Conservation (phyloP, 1,140 invertebrate species). For the Drosophila nigromelanica region DNA sequence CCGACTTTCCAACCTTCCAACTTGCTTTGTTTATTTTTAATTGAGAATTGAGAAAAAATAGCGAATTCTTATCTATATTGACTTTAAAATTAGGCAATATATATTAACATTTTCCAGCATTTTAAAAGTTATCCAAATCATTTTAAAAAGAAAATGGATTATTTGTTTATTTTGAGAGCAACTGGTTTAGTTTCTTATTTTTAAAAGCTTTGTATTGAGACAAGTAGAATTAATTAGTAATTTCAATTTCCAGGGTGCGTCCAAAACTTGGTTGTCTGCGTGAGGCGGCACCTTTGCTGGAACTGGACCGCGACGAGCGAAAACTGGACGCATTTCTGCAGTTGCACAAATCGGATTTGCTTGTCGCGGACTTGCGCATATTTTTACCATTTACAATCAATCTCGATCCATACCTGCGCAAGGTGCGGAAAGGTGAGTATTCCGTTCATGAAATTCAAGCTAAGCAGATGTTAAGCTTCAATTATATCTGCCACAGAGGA, state of each 20-base stretch:
- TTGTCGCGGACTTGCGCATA: conserved; percentile 95
- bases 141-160: no score
- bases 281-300: conserved; percentile 94
- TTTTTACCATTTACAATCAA: conserved; percentile 98
- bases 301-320: conserved; percentile 96
- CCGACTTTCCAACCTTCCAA: no score
- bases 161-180: no score
- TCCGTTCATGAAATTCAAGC: rapidly evolving
- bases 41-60: no score
- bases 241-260: conserved; percentile 86
- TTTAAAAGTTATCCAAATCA: no score
- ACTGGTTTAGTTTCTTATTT: no score
- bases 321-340: conserved; percentile 97
- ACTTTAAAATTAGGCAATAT: no score
- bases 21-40: no score
- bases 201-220: no score
- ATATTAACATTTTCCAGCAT: no score
- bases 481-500: conserved; percentile 85
- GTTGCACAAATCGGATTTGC: conserved; percentile 91
- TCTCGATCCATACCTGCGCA: conserved; percentile 97
- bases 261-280: conserved; percentile 92
- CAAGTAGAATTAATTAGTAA: background rate
- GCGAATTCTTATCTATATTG: no score
- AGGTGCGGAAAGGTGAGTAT: conserved; percentile 94
- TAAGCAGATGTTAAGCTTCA: background rate